Evolutionary conservation across 2,797 vertebrate species (phyloP).

Genomic region (Takifugu ocellatus): DNA sequence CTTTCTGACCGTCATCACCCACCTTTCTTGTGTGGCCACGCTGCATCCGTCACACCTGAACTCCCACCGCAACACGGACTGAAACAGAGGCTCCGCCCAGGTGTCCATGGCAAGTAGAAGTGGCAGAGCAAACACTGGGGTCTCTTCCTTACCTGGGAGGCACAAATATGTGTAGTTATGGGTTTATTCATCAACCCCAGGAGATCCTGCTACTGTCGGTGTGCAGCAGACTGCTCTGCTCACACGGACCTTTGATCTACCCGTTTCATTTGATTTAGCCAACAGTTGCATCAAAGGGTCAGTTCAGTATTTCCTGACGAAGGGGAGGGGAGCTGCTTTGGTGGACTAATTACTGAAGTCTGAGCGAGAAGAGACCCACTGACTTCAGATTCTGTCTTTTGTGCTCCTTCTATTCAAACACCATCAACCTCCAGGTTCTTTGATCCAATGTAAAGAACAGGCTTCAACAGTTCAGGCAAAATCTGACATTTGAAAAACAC

Average conservation of each 20-base stretch:
- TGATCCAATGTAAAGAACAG: slow-evolving; percentile 1
- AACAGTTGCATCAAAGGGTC: too few species aligned
- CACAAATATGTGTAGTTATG: slow-evolving; percentile 13
- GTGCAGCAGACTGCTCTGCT: not conserved
- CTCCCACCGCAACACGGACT: slow-evolving; percentile 81
- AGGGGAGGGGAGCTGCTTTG: too few species aligned
- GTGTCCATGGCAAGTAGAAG: slow-evolving; percentile 79
- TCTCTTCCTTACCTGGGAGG: slow-evolving; percentile 80
- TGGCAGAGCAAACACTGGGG: slow-evolving; percentile 88
- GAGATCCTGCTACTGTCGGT: not conserved
- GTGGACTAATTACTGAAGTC: too few species aligned
- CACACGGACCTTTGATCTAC: not conserved
- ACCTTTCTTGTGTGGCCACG: slow-evolving; percentile 76
- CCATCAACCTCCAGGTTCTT: not conserved
- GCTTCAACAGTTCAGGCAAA: slow-evolving; percentile 6
- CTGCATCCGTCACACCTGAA: slow-evolving; percentile 83
- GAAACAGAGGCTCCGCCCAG: slow-evolving; percentile 77
- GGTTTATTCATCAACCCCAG: not conserved
- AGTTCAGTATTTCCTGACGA: too few species aligned
- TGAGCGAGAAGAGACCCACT: too few species aligned
- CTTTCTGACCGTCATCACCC: not conserved
- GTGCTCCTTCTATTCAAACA: too few species aligned
- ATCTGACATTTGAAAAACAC: not conserved
- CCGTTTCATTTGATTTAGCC: not conserved
- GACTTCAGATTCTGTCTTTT: too few species aligned